Percentiles rank a stretch among this genome's conserved stretches.
Conservation (phyloP, 2,888 invertebrate species). For the Epirrhoe alternata region DNA sequence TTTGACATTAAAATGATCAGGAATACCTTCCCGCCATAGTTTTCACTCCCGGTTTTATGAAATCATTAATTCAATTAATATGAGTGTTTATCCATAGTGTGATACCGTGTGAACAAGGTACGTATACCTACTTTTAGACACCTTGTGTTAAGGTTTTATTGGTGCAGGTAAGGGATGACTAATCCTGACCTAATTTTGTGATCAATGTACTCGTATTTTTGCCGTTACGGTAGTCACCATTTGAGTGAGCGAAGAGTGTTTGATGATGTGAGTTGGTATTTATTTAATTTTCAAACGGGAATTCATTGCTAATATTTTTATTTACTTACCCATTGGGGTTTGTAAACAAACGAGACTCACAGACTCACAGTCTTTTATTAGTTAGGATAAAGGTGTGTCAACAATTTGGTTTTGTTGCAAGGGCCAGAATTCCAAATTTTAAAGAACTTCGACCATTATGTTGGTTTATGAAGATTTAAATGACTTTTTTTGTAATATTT, state of each 20-base stretch:
- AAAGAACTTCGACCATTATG: no score
- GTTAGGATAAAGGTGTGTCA: no score
- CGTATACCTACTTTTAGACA: neutral
- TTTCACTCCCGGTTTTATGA: slow-evolving; percentile 16
- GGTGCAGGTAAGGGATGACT: slow-evolving; percentile 24
- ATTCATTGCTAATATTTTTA: no score
- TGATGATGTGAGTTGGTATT: neutral
- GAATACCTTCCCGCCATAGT: slow-evolving; percentile 66
- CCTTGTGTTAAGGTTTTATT: neutral
- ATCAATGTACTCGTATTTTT: neutral
- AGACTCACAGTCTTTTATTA: no score
- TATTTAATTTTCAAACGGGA: no score
- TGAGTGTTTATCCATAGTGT: slow-evolving; percentile 18
- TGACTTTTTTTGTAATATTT: no score
- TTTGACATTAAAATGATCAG: slow-evolving; percentile 51
- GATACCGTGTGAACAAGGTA: slow-evolving; percentile 5
- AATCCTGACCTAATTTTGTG: slow-evolving; percentile 37
- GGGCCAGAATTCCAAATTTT: no score
- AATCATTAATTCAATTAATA: slow-evolving; percentile 6
- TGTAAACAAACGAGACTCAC: no score
- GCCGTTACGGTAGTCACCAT: neutral
- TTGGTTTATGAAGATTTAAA: no score
- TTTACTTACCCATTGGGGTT: no score
- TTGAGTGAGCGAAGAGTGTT: neutral
- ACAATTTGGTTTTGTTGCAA: no score